Conservation (phyloP, 2,888 invertebrate genomes). For the Candidula unifasciata region DNA sequence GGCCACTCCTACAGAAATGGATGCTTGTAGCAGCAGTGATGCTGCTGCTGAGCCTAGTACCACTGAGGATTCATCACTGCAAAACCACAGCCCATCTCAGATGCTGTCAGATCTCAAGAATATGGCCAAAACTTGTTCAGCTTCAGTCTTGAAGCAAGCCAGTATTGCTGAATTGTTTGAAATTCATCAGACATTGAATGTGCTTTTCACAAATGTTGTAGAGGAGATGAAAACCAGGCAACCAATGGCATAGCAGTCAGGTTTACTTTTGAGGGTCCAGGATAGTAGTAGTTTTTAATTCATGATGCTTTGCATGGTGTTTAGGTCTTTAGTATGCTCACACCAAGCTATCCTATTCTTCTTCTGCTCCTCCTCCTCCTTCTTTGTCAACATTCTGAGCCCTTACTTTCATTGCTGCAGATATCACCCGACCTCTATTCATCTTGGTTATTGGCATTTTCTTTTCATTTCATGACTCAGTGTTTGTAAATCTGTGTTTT, state of each 20-base stretch:
- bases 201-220: conserved; percentile 55
- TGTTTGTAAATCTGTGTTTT: no score
- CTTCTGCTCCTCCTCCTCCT: no score
- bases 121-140: conserved; percentile 40
- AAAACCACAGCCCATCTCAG: background rate
- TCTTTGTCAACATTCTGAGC: no score
- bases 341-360: no score
- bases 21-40: background rate
- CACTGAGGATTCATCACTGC: background rate
- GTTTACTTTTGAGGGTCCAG: no score
- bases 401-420: no score
- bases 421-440: no score
- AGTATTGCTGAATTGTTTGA: conserved; percentile 55
- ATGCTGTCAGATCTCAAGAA: conserved; percentile 43
- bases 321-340: no score
- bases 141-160: conserved; percentile 46
- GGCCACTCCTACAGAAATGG: background rate
- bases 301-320: no score
- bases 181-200: conserved; percentile 57
- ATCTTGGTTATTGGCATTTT: no score
- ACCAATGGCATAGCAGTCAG: background rate
- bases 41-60: background rate
- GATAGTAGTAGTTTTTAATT: no score
- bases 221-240: conserved; percentile 54
- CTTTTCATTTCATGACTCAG: no score